Percentiles rank a stretch among this genome's conserved stretches.
Conservation (phyloP, 2,888 invertebrate genomes). For the Allophyes oxyacanthae region DNA sequence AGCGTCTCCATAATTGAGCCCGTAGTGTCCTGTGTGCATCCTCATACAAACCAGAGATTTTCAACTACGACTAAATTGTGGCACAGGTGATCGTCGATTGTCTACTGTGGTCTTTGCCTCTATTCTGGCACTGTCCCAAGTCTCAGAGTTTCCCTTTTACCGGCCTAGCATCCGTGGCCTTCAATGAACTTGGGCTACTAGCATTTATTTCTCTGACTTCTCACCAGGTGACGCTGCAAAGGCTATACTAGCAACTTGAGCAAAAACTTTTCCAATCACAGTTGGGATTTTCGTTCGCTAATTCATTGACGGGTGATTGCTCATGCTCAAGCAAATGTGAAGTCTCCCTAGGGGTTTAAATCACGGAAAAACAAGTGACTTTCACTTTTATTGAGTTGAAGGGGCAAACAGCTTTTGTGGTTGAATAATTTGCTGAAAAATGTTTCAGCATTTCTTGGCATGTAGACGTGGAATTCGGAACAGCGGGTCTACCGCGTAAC, state of each 20-base stretch:
- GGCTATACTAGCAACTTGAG: constrained; percentile 21
- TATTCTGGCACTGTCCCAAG: constrained; percentile 48
- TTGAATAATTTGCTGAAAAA: constrained; percentile 12
- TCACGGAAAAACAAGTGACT: constrained; percentile 7
- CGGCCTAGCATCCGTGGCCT: constrained; percentile 41
- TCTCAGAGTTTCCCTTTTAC: constrained; percentile 47
- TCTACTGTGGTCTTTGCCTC: no score
- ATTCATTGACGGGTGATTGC: constrained; percentile 14
- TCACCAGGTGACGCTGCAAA: constrained; percentile 41
- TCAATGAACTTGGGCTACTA: constrained; percentile 53
- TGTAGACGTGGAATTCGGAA: no score
- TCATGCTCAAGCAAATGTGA: constrained; percentile 13
- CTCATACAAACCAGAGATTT: no score
- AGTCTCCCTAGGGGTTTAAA: not conserved
- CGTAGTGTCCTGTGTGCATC: no score
- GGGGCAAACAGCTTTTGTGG: not conserved
- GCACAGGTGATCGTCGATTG: no score
- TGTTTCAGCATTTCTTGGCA: no score
- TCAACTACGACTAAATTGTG: no score
- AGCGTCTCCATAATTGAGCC: no score
- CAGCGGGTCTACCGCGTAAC: no score
- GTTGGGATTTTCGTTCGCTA: constrained; percentile 14
- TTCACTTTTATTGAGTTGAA: constrained; percentile 6
- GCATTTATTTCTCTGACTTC: constrained; percentile 32
- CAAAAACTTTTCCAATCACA: constrained; percentile 39